Percentiles rank a stretch among this genome's conserved stretches.
Evolutionary conservation across 2,888 invertebrate species (phyloP).

Genomic region (Anorthoa munda): DNA sequence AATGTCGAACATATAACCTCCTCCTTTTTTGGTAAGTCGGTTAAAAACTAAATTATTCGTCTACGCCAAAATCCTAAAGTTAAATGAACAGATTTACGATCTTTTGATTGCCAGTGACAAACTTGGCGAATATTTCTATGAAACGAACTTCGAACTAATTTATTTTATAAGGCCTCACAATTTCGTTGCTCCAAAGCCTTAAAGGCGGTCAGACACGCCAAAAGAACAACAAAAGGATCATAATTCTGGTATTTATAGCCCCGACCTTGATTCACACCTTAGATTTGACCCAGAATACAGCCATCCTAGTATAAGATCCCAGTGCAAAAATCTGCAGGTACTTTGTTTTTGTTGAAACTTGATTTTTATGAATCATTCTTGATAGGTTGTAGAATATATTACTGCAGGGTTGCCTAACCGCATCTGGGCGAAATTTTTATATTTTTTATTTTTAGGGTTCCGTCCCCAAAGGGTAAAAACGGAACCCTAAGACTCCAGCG

Average conservation of each 20-base stretch:
- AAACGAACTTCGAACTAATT: neutral
- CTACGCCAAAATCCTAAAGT: neutral
- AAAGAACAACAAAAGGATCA: constrained; percentile 13
- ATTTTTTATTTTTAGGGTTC: too few species aligned
- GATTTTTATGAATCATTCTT: too few species aligned
- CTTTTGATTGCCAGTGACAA: neutral
- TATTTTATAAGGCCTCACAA: neutral
- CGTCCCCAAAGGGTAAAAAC: too few species aligned
- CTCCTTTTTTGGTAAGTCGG: too few species aligned
- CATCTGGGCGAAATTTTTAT: too few species aligned
- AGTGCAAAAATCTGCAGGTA: too few species aligned
- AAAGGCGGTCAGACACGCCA: constrained; percentile 17
- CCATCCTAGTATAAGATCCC: neutral
- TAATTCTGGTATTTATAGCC: constrained; percentile 23
- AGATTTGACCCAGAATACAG: constrained; percentile 33
- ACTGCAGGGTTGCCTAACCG: too few species aligned
- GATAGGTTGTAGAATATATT: too few species aligned
- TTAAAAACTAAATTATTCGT: neutral
- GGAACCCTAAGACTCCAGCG: too few species aligned
- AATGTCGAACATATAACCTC: too few species aligned
- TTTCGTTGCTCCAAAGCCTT: neutral
- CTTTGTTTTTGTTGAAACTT: too few species aligned
- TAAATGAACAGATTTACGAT: neutral
- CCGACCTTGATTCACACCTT: constrained; percentile 55
- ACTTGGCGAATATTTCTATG: neutral